Conservation (phyloP, 2,888 invertebrate species). For the Parnassius smintheus region DNA sequence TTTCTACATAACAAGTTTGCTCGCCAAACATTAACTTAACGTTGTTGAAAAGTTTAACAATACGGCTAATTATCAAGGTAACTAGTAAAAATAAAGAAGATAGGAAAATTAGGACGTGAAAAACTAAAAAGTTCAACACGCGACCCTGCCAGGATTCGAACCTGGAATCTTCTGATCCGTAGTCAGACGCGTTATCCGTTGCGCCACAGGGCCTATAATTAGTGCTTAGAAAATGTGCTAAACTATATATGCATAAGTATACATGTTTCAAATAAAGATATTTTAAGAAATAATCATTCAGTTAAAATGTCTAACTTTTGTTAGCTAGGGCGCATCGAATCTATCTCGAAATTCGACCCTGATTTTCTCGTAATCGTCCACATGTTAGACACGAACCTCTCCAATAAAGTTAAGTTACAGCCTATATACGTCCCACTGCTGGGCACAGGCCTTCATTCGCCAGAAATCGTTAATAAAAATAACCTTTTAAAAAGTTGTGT, state of each 20-base stretch:
- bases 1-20: constrained; percentile 51
- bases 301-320: too few relatives aligned
- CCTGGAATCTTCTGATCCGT: constrained; percentile 86
- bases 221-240: constrained; percentile 29
- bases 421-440: too few relatives aligned
- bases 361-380: too few relatives aligned
- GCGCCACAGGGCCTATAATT: constrained; percentile 81
- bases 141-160: constrained; percentile 85
- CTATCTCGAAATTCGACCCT: too few relatives aligned
- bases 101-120: constrained; percentile 31
- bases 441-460: too few relatives aligned
- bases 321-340: too few relatives aligned
- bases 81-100: constrained; percentile 35
- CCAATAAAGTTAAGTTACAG: too few relatives aligned
- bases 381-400: too few relatives aligned
- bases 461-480: too few relatives aligned
- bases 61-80: constrained; percentile 56
- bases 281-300: too few relatives aligned
- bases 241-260: not conserved
- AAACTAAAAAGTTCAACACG: constrained; percentile 25
- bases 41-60: constrained; percentile 56
- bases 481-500: too few relatives aligned
- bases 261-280: too few relatives aligned
- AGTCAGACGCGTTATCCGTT: constrained; percentile 87
- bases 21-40: constrained; percentile 63